A percentile compares a stretch with the other conserved stretches of the same genome.
phyloP scores from a whole-genome alignment of 2,888 invertebrate species.

The Polymixis lichenea region DNA sequence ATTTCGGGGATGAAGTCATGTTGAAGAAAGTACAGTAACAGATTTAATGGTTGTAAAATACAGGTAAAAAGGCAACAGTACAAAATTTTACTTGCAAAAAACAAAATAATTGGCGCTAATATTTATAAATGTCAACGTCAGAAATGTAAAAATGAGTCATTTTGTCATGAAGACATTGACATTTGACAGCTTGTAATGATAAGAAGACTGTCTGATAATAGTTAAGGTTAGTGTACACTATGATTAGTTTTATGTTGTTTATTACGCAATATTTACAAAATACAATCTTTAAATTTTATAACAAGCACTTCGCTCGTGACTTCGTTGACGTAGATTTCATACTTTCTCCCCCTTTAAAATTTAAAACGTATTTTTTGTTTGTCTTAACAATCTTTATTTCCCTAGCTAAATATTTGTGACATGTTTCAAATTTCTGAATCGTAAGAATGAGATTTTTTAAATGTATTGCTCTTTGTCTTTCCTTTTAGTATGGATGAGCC shows the following conservation, averaged over 20 bases:
- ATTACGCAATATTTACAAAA: not conserved
- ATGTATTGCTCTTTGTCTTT: no score
- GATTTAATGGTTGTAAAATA: slow-evolving; percentile 17
- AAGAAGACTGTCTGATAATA: not conserved
- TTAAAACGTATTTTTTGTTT: no score
- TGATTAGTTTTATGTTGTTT: not conserved
- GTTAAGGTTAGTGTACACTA: not conserved
- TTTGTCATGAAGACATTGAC: not conserved
- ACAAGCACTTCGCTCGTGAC: no score
- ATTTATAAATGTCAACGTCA: slow-evolving; percentile 14
- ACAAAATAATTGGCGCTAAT: slow-evolving; percentile 27
- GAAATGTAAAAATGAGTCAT: not conserved
- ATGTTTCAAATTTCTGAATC: not conserved
- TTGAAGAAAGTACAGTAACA: not conserved
- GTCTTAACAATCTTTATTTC: not conserved
- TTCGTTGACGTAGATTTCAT: not conserved
- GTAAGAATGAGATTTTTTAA: not conserved
- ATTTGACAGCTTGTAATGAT: slow-evolving; percentile 3
- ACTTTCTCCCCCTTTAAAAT: not conserved
- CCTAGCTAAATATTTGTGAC: not conserved
- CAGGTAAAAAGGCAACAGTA: not conserved
- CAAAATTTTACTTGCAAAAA: not conserved
- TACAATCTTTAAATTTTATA: not conserved
- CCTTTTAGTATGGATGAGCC: no score
- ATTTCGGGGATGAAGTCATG: slow-evolving; percentile 83